Percentiles rank a stretch among this genome's conserved stretches.
These are phyloP conservation scores for Nasonovia ribisnigri DNA, from an alignment of 2,888 invertebrate species.

Conservation along the genomic window DNA sequence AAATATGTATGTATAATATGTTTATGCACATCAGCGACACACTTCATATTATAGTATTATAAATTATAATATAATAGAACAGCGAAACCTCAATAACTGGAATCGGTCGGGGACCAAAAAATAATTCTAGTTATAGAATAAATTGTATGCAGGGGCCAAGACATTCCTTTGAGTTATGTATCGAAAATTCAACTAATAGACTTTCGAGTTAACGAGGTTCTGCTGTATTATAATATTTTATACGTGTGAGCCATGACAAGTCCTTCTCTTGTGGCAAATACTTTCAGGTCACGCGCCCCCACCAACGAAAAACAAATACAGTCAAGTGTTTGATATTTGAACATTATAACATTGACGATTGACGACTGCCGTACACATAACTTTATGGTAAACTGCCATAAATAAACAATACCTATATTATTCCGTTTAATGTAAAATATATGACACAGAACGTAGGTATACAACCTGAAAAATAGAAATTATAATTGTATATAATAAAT, in stretches of 20 bases:
- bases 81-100: too few species aligned
- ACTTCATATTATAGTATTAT: too few species aligned
- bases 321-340: neutral
- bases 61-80: too few species aligned
- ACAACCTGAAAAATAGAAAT: neutral
- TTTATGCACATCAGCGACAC: too few species aligned
- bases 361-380: neutral
- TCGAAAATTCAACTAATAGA: too few species aligned
- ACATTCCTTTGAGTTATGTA: too few species aligned
- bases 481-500: neutral
- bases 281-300: neutral
- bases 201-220: too few species aligned
- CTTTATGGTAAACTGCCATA: neutral
- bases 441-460: neutral
- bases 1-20: too few species aligned
- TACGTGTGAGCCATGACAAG: neutral
- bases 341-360: neutral
- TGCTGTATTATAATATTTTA: too few species aligned
- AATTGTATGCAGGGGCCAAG: too few species aligned
- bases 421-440: neutral
- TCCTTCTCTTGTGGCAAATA: neutral
- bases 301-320: neutral
- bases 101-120: too few species aligned
- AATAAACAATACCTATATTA: neutral
- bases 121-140: too few species aligned